Percentiles rank a stretch among this genome's conserved stretches.
Evolutionary conservation across 2,113 vertebrate species (phyloP).

Genomic region (Hippotragus niger): DNA sequence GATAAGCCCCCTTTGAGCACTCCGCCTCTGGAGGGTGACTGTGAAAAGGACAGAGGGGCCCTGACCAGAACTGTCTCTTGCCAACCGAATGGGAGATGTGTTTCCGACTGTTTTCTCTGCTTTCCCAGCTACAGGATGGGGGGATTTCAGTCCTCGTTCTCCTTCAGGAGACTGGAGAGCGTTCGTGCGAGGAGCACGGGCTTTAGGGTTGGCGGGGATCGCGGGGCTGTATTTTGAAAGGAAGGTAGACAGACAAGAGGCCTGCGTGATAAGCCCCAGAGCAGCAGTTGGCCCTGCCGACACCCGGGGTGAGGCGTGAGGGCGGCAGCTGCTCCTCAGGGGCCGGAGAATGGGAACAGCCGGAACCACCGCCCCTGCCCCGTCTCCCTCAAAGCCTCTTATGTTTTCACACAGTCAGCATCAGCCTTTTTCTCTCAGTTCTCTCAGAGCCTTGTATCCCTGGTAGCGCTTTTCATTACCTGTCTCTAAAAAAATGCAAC

Average conservation of each 20-base stretch:
- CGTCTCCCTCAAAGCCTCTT: neutral
- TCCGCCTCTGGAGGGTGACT: neutral
- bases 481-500: neutral
- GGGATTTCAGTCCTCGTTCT: neutral
- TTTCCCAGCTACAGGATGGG: neutral
- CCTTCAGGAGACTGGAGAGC: neutral
- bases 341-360: neutral
- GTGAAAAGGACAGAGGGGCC: neutral
- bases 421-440: constrained; percentile 34
- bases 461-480: neutral
- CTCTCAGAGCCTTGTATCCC: neutral
- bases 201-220: neutral
- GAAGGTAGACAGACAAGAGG: neutral
- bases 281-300: neutral
- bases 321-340: fast-evolving
- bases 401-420: neutral
- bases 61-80: neutral
- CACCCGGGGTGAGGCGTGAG: neutral
- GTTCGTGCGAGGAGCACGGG: neutral
- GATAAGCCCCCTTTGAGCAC: neutral
- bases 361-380: too few species aligned
- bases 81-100: neutral
- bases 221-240: neutral
- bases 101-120: neutral
- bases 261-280: neutral